phyloP scores from a whole-genome alignment of 92 coral and sea anemone species.

The Heliopora coerulea region DNA sequence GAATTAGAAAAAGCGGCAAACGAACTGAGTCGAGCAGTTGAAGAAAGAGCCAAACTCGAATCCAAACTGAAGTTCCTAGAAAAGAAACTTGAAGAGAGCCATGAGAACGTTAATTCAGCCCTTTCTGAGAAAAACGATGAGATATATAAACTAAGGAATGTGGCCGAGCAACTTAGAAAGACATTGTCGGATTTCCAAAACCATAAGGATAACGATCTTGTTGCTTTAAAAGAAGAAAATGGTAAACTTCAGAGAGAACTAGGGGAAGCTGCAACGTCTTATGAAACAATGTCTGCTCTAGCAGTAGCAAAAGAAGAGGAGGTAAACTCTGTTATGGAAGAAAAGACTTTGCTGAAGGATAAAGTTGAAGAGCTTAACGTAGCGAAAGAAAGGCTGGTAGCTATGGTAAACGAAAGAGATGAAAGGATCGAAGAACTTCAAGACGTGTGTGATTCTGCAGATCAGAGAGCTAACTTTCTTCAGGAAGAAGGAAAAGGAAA shows the following conservation, averaged over 20 bases:
- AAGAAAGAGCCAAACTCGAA: background rate
- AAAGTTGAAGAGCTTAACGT: constrained; percentile 54
- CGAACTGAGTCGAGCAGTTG: background rate
- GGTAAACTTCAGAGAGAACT: constrained; percentile 26
- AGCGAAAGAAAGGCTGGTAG: constrained; percentile 60
- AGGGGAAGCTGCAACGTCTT: constrained; percentile 9
- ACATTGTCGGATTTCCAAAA: constrained; percentile 33
- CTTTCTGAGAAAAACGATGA: constrained; percentile 29
- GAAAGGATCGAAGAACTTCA: constrained; percentile 74
- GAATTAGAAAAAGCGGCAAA: constrained; percentile 3
- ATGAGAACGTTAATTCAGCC: background rate
- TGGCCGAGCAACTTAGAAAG: constrained; percentile 15
- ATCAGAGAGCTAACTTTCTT: constrained; percentile 60
- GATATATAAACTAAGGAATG: constrained; percentile 20
- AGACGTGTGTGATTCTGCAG: constrained; percentile 71
- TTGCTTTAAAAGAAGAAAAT: constrained; percentile 16
- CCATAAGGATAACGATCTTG: constrained; percentile 31
- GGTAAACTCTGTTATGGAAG: constrained; percentile 59
- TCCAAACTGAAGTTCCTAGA: constrained; percentile 16
- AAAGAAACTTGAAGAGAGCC: constrained; percentile 6
- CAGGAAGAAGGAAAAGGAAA: constrained; percentile 68
- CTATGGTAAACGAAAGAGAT: constrained; percentile 75
- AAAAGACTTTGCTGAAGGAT: constrained; percentile 48
- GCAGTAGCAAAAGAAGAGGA: constrained; percentile 70
- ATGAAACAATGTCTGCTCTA: constrained; percentile 44